These are phyloP conservation scores for Apostichopus parvimensis DNA, from an alignment of 35 echinoderm and acorn worm species.

Conservation along the genomic window DNA sequence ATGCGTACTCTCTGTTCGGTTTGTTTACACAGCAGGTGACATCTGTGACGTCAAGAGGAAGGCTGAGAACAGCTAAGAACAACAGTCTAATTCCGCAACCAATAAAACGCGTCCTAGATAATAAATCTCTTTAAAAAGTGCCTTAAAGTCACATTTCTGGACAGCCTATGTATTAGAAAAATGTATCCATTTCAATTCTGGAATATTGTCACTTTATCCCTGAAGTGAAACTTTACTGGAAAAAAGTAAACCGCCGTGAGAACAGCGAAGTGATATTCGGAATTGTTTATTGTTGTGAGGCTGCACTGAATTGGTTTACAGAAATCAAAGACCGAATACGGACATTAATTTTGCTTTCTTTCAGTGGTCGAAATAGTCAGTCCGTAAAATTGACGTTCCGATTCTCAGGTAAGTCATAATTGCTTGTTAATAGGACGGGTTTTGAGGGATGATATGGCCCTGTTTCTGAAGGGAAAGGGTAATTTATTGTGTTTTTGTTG, in stretches of 20 bases:
- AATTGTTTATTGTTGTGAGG: slow-evolving; percentile 66
- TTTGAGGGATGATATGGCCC: neutral
- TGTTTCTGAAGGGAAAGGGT: neutral
- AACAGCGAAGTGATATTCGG: slow-evolving; percentile 43
- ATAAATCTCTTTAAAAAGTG: slow-evolving; percentile 43
- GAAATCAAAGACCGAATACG: slow-evolving; percentile 54
- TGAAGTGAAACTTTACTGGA: neutral
- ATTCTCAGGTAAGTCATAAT: slow-evolving; percentile 39
- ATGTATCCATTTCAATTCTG: slow-evolving; percentile 12
- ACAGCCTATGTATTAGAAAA: neutral
- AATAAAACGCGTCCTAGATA: slow-evolving; percentile 55
- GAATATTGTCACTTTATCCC: neutral
- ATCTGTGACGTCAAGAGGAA: slow-evolving; percentile 58
- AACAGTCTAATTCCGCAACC: slow-evolving; percentile 58
- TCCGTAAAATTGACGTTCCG: slow-evolving; percentile 20
- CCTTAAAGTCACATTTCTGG: slow-evolving; percentile 28
- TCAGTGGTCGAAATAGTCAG: slow-evolving; percentile 45
- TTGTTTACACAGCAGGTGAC: slow-evolving; percentile 70
- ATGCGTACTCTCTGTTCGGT: slow-evolving; percentile 50
- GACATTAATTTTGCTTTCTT: slow-evolving; percentile 56
- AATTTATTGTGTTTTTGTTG: slow-evolving; percentile 60
- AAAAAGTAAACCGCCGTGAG: slow-evolving; percentile 16
- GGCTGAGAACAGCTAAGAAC: slow-evolving; percentile 60
- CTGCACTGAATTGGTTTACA: slow-evolving; percentile 63
- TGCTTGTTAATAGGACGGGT: neutral